These are phyloP conservation scores for Turdus rufiventris DNA, from an alignment of 2,113 vertebrate genomes.

Conservation along the genomic window DNA sequence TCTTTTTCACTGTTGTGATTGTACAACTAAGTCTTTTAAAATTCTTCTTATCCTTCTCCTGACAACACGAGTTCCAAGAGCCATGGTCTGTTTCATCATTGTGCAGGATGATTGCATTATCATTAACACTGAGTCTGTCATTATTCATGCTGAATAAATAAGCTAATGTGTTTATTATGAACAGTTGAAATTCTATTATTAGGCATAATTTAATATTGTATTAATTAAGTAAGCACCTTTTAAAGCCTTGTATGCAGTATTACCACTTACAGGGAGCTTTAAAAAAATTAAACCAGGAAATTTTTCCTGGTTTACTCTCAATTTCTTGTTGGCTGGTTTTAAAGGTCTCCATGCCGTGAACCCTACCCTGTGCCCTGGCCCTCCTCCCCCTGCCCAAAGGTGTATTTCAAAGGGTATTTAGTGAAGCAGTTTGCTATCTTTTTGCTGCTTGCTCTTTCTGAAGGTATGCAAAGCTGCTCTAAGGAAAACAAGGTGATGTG, in stretches of 20 bases:
- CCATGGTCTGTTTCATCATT: background rate
- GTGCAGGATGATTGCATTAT: background rate
- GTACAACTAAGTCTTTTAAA: background rate
- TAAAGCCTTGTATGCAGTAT: background rate
- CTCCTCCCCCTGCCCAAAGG: background rate
- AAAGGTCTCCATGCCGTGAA: background rate
- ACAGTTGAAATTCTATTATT: background rate
- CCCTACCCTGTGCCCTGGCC: background rate
- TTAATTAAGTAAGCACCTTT: slow-evolving; percentile 25
- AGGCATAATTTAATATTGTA: background rate
- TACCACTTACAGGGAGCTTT: background rate
- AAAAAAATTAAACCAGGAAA: background rate
- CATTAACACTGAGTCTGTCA: background rate
- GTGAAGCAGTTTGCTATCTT: background rate
- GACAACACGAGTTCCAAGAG: background rate
- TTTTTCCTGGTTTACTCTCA: background rate
- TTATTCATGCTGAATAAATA: slow-evolving; percentile 34
- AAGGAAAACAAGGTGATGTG: background rate
- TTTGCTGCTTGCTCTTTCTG: background rate
- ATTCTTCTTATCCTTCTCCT: background rate
- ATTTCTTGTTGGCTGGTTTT: background rate
- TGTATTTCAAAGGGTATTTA: background rate
- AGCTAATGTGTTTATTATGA: slow-evolving; percentile 19
- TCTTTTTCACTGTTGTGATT: background rate
- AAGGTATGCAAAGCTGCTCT: background rate